Percentiles rank a stretch among this genome's conserved stretches.
These are phyloP conservation scores for Toxotes chatareus DNA, from an alignment of 2,113 vertebrate genomes.

Conservation along the genomic window DNA sequence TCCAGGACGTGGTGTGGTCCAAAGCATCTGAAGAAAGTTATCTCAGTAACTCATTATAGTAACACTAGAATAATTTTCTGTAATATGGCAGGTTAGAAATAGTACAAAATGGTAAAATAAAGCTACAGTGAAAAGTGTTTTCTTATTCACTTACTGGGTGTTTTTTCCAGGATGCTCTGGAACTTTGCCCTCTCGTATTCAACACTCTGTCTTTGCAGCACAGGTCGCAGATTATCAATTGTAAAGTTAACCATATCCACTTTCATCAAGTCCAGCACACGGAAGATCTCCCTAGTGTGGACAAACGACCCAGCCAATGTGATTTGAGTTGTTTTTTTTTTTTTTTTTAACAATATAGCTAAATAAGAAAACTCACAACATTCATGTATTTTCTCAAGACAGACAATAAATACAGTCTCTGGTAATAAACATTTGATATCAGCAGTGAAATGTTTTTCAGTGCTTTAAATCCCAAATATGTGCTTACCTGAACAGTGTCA, in stretches of 20 bases:
- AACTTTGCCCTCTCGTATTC: constrained; percentile 94
- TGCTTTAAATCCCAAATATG: not conserved
- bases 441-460: not conserved
- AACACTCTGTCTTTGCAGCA: constrained; percentile 88
- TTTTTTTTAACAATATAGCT: not conserved
- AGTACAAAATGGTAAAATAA: not conserved
- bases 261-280: constrained; percentile 94
- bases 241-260: constrained; percentile 90
- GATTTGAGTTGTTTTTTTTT: not conserved
- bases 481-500: constrained; percentile 76
- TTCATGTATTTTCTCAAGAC: not conserved
- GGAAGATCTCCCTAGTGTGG: constrained; percentile 91
- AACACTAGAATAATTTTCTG: not conserved
- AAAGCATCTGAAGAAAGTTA: constrained; percentile 85
- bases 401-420: not conserved
- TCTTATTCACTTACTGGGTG: constrained; percentile 87
- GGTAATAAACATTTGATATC: not conserved
- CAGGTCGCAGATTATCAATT: constrained; percentile 87
- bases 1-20: constrained; percentile 91
- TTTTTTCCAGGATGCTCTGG: constrained; percentile 93
- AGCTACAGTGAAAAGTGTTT: not conserved
- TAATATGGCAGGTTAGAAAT: not conserved
- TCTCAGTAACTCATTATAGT: not conserved
- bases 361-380: not conserved
- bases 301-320: constrained; percentile 1